A percentile compares a stretch with the other conserved stretches of the same genome.
These are phyloP conservation scores for Channa striata DNA, from an alignment of 2,797 vertebrate genomes.

Conservation along the genomic window DNA sequence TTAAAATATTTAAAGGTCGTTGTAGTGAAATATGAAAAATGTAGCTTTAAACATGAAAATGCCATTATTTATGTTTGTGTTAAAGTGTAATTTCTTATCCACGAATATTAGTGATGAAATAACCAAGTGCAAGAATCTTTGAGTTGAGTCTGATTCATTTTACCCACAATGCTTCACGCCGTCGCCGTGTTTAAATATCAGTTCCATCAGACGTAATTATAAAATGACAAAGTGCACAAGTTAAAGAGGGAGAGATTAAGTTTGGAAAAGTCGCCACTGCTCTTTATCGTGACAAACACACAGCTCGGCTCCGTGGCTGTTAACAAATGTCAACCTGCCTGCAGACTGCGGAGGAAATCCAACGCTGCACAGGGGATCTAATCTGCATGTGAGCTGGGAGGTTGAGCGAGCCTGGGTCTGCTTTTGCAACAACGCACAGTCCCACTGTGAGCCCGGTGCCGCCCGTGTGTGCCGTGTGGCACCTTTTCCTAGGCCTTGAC, in stretches of 20 bases:
- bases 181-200: conserved; percentile 46
- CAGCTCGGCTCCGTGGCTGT: conserved; percentile 25
- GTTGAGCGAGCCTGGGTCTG: conserved; percentile 14
- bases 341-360: conserved; percentile 31
- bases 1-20: neutral
- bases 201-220: conserved; percentile 36
- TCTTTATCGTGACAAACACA: conserved; percentile 28
- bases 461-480: neutral
- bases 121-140: no score
- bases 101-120: no score
- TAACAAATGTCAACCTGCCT: conserved; percentile 56
- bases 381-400: conserved; percentile 4
- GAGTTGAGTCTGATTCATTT: conserved; percentile 10
- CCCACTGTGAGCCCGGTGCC: neutral
- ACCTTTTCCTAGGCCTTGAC: conserved; percentile 9
- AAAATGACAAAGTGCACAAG: conserved; percentile 31
- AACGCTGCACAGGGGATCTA: conserved; percentile 23
- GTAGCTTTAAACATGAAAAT: no score
- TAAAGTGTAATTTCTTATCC: no score
- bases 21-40: neutral
- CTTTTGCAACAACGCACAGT: neutral
- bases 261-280: conserved; percentile 34
- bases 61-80: no score
- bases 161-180: neutral
- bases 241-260: conserved; percentile 38